phyloP scores from a whole-genome alignment of 2,797 vertebrate species.

The Chloroceryle amazona region DNA sequence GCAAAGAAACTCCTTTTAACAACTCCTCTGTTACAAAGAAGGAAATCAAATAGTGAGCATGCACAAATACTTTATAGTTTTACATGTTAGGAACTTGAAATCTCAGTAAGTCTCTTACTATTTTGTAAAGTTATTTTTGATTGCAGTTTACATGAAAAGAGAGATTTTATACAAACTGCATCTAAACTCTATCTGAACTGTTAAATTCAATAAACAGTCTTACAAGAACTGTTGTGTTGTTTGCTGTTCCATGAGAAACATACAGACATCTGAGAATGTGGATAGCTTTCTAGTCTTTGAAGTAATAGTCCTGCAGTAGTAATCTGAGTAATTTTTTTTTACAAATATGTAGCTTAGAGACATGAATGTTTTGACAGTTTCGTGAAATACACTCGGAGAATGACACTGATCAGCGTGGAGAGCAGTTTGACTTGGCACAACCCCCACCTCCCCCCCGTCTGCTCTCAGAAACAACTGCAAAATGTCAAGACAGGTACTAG shows the following conservation, averaged over 20 bases:
- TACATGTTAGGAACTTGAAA: conserved; percentile 64
- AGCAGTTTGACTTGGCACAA: neutral
- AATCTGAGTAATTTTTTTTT: neutral
- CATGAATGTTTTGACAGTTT: neutral
- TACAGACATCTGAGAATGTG: neutral
- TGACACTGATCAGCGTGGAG: accelerated
- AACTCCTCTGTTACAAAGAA: conserved; percentile 58
- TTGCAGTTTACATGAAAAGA: conserved; percentile 77
- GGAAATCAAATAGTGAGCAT: conserved; percentile 72
- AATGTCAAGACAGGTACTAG: neutral
- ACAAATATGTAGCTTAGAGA: neutral
- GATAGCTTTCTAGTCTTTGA: neutral
- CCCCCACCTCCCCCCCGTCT: neutral
- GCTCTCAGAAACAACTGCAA: neutral
- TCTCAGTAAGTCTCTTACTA: conserved; percentile 72
- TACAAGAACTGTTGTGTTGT: conserved; percentile 73
- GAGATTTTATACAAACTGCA: conserved; percentile 74
- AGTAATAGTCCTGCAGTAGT: neutral
- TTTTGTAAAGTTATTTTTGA: conserved; percentile 78
- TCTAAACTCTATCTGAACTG: conserved; percentile 67
- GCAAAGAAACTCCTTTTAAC: conserved; percentile 46
- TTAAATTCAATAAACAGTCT: conserved; percentile 81
- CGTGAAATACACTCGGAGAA: neutral
- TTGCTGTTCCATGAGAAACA: conserved; percentile 63
- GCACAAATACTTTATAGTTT: conserved; percentile 75